A percentile compares a stretch with the other conserved stretches of the same genome.
Conservation (phyloP, 2,888 invertebrate genomes). For the Carpatolechia fugitivella region DNA sequence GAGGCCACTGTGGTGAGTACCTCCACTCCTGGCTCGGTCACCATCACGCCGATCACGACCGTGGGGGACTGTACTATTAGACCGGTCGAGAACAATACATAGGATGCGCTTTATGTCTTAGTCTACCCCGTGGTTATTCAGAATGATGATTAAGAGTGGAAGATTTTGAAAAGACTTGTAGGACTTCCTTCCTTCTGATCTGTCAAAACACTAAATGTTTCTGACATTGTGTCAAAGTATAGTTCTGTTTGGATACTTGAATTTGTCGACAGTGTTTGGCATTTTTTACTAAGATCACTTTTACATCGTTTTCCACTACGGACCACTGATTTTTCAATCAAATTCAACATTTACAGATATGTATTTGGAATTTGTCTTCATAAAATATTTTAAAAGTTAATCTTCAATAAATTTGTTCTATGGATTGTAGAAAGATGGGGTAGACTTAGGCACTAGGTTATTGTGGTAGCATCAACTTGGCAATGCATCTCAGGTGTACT, state of each 20-base stretch:
- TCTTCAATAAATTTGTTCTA: not conserved
- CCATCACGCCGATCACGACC: conserved; percentile 69
- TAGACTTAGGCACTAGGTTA: conserved; percentile 23
- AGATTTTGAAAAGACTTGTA: too few species aligned
- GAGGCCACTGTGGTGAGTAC: conserved; percentile 41
- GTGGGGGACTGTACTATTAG: conserved; percentile 74
- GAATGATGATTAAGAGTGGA: not conserved
- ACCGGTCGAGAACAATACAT: conserved; percentile 64
- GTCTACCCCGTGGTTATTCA: conserved; percentile 45
- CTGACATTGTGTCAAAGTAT: too few species aligned
- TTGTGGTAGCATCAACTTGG: conserved; percentile 25
- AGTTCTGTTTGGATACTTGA: too few species aligned
- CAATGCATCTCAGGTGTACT: not conserved
- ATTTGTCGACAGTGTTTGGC: too few species aligned
- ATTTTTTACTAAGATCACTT: too few species aligned
- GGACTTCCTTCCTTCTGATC: not conserved
- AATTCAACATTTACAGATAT: too few species aligned
- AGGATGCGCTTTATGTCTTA: conserved; percentile 36
- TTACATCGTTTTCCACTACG: too few species aligned
- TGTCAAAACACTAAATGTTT: too few species aligned
- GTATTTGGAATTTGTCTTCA: too few species aligned
- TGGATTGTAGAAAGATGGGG: conserved; percentile 17
- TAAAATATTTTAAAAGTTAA: not conserved
- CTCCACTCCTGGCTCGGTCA: conserved; percentile 59
- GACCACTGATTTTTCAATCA: too few species aligned